Evolutionary conservation across 2,113 vertebrate species (phyloP).

Genomic region (Pteruthius melanotis): DNA sequence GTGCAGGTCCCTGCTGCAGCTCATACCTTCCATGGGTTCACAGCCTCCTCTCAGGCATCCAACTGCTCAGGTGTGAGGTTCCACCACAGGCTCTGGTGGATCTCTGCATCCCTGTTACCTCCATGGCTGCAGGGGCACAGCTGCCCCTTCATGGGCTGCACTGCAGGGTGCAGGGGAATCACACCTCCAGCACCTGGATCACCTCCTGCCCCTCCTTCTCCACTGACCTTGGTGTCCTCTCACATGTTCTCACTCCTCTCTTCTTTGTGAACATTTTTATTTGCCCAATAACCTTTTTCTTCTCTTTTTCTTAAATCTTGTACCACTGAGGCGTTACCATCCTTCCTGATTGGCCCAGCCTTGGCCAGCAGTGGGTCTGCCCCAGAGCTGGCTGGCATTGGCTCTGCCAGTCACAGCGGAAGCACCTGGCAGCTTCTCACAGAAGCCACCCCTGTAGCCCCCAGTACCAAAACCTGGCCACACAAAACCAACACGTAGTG

Average conservation of each 20-base stretch:
- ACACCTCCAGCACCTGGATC: rapidly evolving
- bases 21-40: neutral
- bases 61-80: rapidly evolving
- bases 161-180: rapidly evolving
- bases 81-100: neutral
- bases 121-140: neutral
- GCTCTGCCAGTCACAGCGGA: neutral
- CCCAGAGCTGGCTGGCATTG: rapidly evolving
- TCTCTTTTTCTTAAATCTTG: neutral
- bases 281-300: neutral
- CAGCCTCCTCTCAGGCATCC: too few species aligned
- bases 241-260: neutral
- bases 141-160: too few species aligned
- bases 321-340: rapidly evolving
- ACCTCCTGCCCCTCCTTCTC: neutral
- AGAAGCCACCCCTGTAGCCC: neutral
- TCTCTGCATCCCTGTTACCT: neutral
- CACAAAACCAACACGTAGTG: neutral
- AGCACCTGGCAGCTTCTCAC: neutral
- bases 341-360: neutral
- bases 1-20: neutral
- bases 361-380: rapidly evolving
- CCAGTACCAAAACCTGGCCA: neutral
- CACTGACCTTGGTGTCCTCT: neutral
- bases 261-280: neutral